Base-by-base conservation (phyloP, 2,797 vertebrate genomes). In the Pangasius macronema region DNA sequence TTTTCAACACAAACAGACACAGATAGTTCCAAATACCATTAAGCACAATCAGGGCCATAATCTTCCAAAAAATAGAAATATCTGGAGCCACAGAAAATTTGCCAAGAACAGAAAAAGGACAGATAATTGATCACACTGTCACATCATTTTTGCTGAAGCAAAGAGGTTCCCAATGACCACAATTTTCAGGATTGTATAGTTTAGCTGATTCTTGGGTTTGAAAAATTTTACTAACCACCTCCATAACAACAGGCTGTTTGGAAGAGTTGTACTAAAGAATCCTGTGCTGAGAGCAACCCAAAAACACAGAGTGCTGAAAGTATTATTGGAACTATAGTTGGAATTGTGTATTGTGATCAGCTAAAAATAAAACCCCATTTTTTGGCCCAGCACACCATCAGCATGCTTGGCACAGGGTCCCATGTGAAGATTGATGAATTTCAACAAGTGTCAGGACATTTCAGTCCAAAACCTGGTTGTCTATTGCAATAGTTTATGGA, bases 321-420 rank as follows among this genome's bases (percentile, higher is more conserved):
- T 24, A 24, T 39, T 39, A 39, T 36, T 80, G 33, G 22, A 59
- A 59, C 53, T 59, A 57, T 39, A 57, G 10, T 22, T 80, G 76
- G 53, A 55, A 79, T 79, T 79, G 20, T 80, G 33, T 27, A 81
- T n/a, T 81, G 79, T 4, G 36, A 57, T 61, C 55, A 81, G 33
- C 55, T 81, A 81, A 61, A 61, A 61, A 24, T 24, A 80, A 59
- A 79, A 33, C 3, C 51, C 16, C 10, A 51, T 55, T 77, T 55
- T 77, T 39, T 55, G n/a, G n/a, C 51, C 30, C 30, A 2, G 7
- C 30, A 33, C 5, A 2, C 53, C 18, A 57, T 33, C 30, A 33
- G 18, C 20, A 79, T 36, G 76, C 36, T 57, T 57, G 76, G 51
- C 51, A 79, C 20, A 57, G 30, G 14, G 18, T 57, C 51, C 51